These are phyloP conservation scores for Dusona sp. DNA, from an alignment of 2,888 invertebrate species.

Conservation along the genomic window DNA sequence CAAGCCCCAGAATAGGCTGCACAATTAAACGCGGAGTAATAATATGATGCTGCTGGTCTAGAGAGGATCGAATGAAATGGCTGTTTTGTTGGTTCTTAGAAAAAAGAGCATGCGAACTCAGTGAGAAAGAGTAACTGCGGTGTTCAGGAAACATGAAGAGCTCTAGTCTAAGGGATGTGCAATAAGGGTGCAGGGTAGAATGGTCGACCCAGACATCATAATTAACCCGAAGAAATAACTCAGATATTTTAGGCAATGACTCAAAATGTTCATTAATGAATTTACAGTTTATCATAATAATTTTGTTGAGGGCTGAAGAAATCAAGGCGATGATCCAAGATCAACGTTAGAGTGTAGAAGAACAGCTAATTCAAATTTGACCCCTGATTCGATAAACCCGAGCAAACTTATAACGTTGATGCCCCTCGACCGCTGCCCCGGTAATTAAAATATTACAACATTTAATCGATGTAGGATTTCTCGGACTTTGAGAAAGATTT, in stretches of 20 bases:
- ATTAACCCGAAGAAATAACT: background rate
- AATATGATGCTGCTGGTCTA: conserved; percentile 2
- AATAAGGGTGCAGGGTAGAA: background rate
- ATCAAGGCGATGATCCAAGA: background rate
- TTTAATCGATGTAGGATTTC: background rate
- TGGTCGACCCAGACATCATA: background rate
- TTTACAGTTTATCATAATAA: background rate
- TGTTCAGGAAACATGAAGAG: background rate
- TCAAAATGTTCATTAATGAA: background rate
- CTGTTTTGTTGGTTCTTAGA: conserved; percentile 39
- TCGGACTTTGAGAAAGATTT: background rate
- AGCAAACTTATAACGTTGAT: background rate
- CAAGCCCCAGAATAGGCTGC: background rate
- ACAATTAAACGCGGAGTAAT: background rate
- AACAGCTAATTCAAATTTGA: background rate
- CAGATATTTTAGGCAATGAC: background rate
- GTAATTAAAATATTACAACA: background rate
- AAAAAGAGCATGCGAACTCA: background rate
- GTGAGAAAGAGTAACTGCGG: background rate
- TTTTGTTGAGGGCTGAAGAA: background rate
- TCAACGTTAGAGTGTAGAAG: background rate
- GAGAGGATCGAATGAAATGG: conserved; percentile 34
- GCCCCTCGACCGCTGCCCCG: background rate
- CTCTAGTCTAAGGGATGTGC: background rate
- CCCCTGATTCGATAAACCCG: background rate